Percentiles rank a stretch among this genome's conserved stretches.
Conservation (phyloP, 2,113 vertebrate genomes). For the Coryphaenoides rupestris region DNA sequence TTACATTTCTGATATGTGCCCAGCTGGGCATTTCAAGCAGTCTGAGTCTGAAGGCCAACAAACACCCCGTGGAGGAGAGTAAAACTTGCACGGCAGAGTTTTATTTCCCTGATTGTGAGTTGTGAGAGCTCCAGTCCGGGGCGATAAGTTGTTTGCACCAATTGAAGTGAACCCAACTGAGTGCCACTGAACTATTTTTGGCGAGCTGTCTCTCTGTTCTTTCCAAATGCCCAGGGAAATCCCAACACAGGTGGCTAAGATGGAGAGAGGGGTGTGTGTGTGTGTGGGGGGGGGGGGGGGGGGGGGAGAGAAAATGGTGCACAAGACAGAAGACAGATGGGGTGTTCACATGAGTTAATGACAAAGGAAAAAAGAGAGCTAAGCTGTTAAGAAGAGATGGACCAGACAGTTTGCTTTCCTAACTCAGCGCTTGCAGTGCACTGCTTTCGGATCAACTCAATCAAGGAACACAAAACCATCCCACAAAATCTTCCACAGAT, state of each 20-base stretch:
- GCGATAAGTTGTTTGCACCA: too few relatives aligned
- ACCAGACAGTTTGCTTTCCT: constrained; percentile 42
- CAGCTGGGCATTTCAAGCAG: constrained; percentile 28
- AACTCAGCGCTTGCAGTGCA: constrained; percentile 3
- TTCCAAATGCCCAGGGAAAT: constrained; percentile 36
- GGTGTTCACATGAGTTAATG: constrained; percentile 61
- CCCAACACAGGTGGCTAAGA: constrained; percentile 30
- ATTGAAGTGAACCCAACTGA: too few relatives aligned
- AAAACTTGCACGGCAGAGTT: constrained; percentile 15
- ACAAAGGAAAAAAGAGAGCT: constrained; percentile 49
- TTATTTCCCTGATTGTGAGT: not conserved
- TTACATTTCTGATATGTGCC: constrained; percentile 51
- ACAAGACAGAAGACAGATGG: constrained; percentile 60
- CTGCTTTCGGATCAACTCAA: constrained; percentile 37
- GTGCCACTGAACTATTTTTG: constrained; percentile 26
- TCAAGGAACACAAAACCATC: constrained; percentile 38
- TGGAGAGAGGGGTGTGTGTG: too few relatives aligned
- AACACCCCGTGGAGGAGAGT: constrained; percentile 38
- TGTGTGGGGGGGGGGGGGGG: too few relatives aligned
- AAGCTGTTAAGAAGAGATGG: constrained; percentile 44
- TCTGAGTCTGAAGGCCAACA: constrained; percentile 48
- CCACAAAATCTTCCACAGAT: too few relatives aligned
- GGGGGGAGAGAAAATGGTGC: constrained; percentile 19
- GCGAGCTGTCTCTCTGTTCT: constrained; percentile 12
- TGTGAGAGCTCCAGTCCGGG: not conserved